These are phyloP conservation scores for Rhegmatorhina hoffmannsi DNA, from an alignment of 2,113 vertebrate species.

Conservation along the genomic window DNA sequence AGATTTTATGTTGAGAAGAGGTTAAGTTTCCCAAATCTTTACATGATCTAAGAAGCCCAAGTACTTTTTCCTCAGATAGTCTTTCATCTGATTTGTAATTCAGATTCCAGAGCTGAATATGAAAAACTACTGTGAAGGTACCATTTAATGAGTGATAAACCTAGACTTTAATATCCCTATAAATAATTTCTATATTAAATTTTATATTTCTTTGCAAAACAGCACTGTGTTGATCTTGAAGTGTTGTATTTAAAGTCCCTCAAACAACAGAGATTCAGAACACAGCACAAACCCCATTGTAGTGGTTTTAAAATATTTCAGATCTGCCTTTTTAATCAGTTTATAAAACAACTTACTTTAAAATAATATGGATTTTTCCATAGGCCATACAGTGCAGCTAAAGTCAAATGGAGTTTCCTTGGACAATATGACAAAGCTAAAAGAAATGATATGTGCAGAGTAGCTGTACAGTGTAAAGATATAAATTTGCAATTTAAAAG, in stretches of 20 bases:
- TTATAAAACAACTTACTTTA: slow-evolving; percentile 29
- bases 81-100: slow-evolving; percentile 71
- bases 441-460: not conserved
- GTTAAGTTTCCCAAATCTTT: slow-evolving; percentile 13
- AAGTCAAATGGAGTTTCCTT: not conserved
- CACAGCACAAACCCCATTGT: not conserved
- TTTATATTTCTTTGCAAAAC: slow-evolving; percentile 69
- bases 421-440: slow-evolving; percentile 1
- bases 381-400: not conserved
- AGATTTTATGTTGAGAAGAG: not conserved
- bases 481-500: not conserved
- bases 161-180: slow-evolving; percentile 56
- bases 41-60: slow-evolving; percentile 36
- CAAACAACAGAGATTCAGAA: slow-evolving; percentile 65
- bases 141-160: slow-evolving; percentile 72
- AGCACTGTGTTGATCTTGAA: slow-evolving; percentile 70
- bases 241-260: slow-evolving; percentile 64
- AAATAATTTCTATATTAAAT: slow-evolving; percentile 71
- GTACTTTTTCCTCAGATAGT: slow-evolving; percentile 63
- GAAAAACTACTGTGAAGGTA: slow-evolving; percentile 64
- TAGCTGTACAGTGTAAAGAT: not conserved
- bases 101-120: slow-evolving; percentile 72
- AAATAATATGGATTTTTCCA: slow-evolving; percentile 17
- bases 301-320: slow-evolving; percentile 47
- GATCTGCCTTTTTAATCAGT: slow-evolving; percentile 38